A percentile compares a stretch with the other conserved stretches of the same genome.
These are phyloP conservation scores for Bathynomus jamesi DNA, from an alignment of 1,140 invertebrate species.

Conservation along the genomic window DNA sequence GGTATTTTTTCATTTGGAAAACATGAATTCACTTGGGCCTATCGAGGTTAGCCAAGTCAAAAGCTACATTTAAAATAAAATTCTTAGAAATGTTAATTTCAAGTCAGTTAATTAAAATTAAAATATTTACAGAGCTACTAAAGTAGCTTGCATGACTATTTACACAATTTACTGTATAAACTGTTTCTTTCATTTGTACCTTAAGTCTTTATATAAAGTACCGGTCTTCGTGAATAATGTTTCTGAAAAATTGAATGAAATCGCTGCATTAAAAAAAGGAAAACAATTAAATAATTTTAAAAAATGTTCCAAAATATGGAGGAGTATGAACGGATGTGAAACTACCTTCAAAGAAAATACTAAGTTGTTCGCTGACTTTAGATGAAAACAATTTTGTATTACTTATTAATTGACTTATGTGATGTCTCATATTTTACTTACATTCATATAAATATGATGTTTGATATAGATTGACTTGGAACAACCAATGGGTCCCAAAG, in stretches of 20 bases:
- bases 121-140: not conserved
- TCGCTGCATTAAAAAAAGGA: not conserved
- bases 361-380: too few species aligned
- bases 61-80: too few species aligned
- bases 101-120: too few species aligned
- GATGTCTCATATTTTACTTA: not conserved
- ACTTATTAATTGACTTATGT: not conserved
- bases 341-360: too few species aligned
- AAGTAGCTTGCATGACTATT: not conserved
- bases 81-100: too few species aligned
- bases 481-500: conserved; percentile 38
- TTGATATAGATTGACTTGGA: conserved; percentile 34
- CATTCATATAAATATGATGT: not conserved
- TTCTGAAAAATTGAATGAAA: not conserved
- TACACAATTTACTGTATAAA: not conserved
- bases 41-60: too few species aligned
- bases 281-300: not conserved
- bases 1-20: not conserved
- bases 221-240: not conserved
- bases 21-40: too few species aligned
- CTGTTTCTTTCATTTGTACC: not conserved
- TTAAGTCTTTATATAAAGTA: not conserved
- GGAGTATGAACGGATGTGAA: too few species aligned
- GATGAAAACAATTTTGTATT: too few species aligned
- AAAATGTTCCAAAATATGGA: too few species aligned